Base-by-base conservation (phyloP, 2,797 vertebrate species). In the Channallabes apus region DNA sequence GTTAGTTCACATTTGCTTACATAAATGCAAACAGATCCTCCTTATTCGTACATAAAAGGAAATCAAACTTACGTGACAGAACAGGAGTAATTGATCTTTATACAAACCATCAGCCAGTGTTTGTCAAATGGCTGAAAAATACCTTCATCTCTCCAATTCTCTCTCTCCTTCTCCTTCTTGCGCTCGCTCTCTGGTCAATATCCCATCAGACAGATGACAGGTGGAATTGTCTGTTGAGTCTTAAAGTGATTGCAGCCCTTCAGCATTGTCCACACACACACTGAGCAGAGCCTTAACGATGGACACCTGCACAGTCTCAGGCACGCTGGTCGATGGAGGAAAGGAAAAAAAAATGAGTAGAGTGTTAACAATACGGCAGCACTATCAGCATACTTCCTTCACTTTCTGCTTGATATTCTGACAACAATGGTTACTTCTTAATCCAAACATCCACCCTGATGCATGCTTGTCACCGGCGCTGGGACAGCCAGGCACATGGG, bases 171-270 rank as follows among this genome's bases (percentile, higher is more conserved):
- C 84, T 85, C 80, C 77, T 67, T 71, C 73, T 76, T 56, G 78
- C 62, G 61, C 85, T 72, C 68, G 59, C 82, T 87, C 84, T 83
- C 83, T 88, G 90, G 88, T 91, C 89, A 87, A 91, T 90, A 91
- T 88, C 90, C 87, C 88, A 88, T 88, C 86, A 88, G 87, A 89
- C 85, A 87, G 90, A 90, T 90, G 88, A 91, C 89, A 89, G 87
- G 84, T 88, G 84, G 85, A 87, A 88, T 89, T 89, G 85, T 89
- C 84, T 85, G 89, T 90, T 90, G 89, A 90, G 87, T 90, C 89
- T 90, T 90, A 88, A 90, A 90, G 89, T 90, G 89, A 90, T 91
- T 87, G 87, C 86, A 84, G 86, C 87, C 85, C 87, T 89, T 89
- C 88, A 89, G 87, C 83, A 76, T 62, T 85, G 83, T 88, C 88